Percentiles rank a stretch among this genome's conserved stretches.
Evolutionary conservation across 2,797 vertebrate species (phyloP).

Genomic region (Iguana delicatissima): DNA sequence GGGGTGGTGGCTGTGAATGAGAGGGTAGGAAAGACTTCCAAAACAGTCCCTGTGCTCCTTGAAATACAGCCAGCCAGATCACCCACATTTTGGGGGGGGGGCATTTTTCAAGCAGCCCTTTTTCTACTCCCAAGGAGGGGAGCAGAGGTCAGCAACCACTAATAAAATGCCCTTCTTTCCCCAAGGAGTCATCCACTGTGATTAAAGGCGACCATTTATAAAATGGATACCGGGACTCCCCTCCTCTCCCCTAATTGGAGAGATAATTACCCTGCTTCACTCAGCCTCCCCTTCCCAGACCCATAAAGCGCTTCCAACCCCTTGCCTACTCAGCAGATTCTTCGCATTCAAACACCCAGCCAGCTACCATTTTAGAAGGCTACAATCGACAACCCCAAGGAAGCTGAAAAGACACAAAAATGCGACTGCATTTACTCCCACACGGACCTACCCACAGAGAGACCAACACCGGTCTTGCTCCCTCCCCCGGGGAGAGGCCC

Average conservation of each 20-base stretch:
- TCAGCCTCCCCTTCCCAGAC: not conserved
- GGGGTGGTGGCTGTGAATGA: not conserved
- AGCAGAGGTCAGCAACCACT: not conserved
- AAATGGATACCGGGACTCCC: not conserved
- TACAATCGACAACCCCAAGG: not conserved
- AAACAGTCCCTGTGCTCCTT: not conserved
- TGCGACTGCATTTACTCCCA: rapidly evolving
- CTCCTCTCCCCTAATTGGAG: not conserved
- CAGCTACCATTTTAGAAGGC: slow-evolving; percentile 9
- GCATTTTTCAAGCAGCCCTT: not conserved
- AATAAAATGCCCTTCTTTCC: not conserved
- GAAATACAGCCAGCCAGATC: not conserved
- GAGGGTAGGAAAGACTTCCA: not conserved
- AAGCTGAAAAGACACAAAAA: not conserved
- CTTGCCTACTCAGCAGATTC: slow-evolving; percentile 53
- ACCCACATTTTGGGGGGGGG: not conserved
- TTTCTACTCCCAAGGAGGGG: not conserved
- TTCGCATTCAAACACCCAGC: not conserved
- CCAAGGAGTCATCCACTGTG: not conserved
- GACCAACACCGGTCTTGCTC: too few species aligned
- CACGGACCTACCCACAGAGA: rapidly evolving
- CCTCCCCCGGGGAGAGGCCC: not conserved
- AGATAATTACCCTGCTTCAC: not conserved
- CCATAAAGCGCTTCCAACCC: not conserved
- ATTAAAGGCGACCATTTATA: not conserved